These are phyloP conservation scores for Pseudopipra pipra DNA, from an alignment of 2,113 vertebrate species.

Conservation along the genomic window DNA sequence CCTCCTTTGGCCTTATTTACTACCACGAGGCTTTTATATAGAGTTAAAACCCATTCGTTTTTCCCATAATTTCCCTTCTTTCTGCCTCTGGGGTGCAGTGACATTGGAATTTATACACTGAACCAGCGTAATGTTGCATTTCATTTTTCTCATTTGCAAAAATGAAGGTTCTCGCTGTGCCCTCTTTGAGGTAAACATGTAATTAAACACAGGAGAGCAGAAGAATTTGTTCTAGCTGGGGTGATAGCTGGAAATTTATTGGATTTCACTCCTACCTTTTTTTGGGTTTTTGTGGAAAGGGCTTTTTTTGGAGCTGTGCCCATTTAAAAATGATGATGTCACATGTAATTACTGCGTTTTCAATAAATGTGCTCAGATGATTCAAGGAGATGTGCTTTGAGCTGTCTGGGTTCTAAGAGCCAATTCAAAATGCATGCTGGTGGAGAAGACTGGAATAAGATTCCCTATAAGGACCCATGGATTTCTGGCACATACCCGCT, in stretches of 20 bases:
- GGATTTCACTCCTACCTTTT: not conserved
- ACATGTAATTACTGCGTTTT: not conserved
- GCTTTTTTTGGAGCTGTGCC: not conserved
- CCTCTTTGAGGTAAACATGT: slow-evolving; percentile 1
- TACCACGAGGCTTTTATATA: not conserved
- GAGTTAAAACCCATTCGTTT: not conserved
- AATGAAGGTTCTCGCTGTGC: not conserved
- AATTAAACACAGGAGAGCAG: not conserved
- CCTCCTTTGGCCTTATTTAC: not conserved
- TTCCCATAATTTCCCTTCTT: not conserved
- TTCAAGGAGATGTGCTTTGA: not conserved
- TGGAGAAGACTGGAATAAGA: not conserved
- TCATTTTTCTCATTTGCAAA: not conserved
- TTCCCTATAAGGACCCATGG: not conserved
- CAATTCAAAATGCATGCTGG: not conserved
- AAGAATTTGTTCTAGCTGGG: not conserved
- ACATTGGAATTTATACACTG: not conserved
- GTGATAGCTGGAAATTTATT: not conserved
- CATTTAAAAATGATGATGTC: not conserved
- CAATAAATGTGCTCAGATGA: not conserved
- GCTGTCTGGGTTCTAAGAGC: not conserved
- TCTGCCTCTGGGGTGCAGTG: not conserved
- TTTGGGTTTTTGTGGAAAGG: fast-evolving
- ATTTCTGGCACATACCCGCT: not conserved
- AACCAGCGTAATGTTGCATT: not conserved